Evolutionary conservation across 92 coral and sea anemone species (phyloP).

Genomic region (Epizoanthus fatuus): DNA sequence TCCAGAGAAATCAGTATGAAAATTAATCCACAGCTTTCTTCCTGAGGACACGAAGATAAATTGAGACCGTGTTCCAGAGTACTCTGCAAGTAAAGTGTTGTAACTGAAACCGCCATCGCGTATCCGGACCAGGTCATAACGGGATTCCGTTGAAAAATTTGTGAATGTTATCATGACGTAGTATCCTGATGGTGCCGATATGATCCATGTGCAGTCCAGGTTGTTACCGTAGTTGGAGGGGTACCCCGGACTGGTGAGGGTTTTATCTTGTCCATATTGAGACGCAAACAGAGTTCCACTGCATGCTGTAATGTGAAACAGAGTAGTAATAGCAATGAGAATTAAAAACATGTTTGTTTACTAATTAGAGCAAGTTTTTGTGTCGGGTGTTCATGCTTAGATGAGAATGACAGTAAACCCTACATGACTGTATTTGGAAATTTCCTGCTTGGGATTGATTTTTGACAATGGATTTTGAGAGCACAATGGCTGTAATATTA

Average conservation of each 20-base stretch:
- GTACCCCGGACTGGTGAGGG: constrained; percentile 16
- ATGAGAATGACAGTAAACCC: too few relatives aligned
- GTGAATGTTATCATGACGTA: background rate
- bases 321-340: too few relatives aligned
- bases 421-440: too few relatives aligned
- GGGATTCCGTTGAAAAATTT: background rate
- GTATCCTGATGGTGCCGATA: background rate
- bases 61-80: background rate
- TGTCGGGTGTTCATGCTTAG: too few relatives aligned
- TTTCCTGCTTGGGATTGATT: too few relatives aligned
- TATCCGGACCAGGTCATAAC: background rate
- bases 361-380: too few relatives aligned
- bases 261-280: background rate
- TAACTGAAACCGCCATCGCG: constrained; percentile 6
- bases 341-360: too few relatives aligned
- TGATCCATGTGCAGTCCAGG: constrained; percentile 22
- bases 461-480: too few relatives aligned
- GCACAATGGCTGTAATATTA: too few relatives aligned
- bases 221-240: background rate
- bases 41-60: background rate
- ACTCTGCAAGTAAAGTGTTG: background rate
- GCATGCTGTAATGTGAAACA: too few relatives aligned
- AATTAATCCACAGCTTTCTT: background rate
- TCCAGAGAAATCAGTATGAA: background rate
- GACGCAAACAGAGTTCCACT: background rate